Evolutionary conservation across 2,113 vertebrate species (phyloP), one percentile per base, ranked within the genome.

Genomic region (Hystrix brachyura): DNA sequence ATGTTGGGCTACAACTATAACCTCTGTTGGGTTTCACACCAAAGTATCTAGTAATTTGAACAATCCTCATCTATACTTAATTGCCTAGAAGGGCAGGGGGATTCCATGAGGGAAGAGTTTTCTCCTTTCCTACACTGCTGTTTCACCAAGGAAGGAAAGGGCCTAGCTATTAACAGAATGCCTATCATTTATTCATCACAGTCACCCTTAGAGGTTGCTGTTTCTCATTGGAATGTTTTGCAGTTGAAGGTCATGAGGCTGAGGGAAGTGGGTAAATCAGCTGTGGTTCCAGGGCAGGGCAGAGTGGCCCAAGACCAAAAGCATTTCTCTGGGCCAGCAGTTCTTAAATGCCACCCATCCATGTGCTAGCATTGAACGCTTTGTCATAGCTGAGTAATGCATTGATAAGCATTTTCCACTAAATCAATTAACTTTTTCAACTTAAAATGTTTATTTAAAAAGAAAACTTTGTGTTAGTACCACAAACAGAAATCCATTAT

Each of bases 401-500:
- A 71, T n/a, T 74, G 53, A 53, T 71, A 91, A 93, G 60, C 48
- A 51, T 62, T 87, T 62, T n/a, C 59, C n/a, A 64, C 79, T 60
- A 57, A 59, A 27, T 81, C 53, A 82, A 53, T 67, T 94, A 32
- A 90, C 46, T 87, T 83, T 91, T 59, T 74, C 80, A 62, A 25
- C 23, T 83, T 78, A 25, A 91, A 92, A 55, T 80, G 27, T 67
- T 74, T 88, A 65, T n/a, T 93, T 92, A 4, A 57, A 96, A 93
- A 88, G 53, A 12, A 79, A 83, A 64, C 38, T 51, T 67, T 64
- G 48, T 71, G 17, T 94, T 23, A 48, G 53, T 67, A 80, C 32
- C 18, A 18, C 59, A 79, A 94, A 46, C 85, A 64, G 78, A 80
- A 94, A 90, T 19, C 67, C 5, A 8, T 29, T 72, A 65, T 82